Percentiles rank a stretch among this genome's conserved stretches.
Evolutionary conservation across 2,888 invertebrate genomes (phyloP).

Genomic region (Ectemnius lituratus): DNA sequence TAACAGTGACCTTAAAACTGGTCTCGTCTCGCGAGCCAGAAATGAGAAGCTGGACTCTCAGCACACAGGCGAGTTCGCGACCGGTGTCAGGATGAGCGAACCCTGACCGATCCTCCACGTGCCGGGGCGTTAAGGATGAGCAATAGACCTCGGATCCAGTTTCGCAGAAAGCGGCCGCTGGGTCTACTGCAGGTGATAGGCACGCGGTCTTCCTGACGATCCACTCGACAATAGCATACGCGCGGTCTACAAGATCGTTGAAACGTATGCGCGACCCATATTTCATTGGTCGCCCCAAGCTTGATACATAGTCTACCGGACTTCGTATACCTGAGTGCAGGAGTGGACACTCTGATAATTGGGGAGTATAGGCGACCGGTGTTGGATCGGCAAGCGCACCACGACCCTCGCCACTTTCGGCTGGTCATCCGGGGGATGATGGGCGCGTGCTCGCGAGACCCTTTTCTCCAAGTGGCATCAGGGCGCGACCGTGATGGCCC

Average conservation of each 20-base stretch:
- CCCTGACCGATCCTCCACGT: neutral
- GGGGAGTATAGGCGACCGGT: slow-evolving; percentile 41
- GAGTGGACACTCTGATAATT: slow-evolving; percentile 56
- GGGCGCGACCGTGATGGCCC: slow-evolving; percentile 69
- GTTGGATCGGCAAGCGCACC: neutral
- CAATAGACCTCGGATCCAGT: slow-evolving; percentile 54
- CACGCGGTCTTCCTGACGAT: slow-evolving; percentile 30
- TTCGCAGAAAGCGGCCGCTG: slow-evolving; percentile 36
- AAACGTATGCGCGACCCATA: slow-evolving; percentile 61
- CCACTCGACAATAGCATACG: slow-evolving; percentile 56
- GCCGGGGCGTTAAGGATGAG: slow-evolving; percentile 3
- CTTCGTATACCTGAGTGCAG: slow-evolving; percentile 38
- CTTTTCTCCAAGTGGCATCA: slow-evolving; percentile 57
- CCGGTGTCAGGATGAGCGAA: neutral
- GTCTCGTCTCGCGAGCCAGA: neutral
- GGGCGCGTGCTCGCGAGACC: slow-evolving; percentile 53
- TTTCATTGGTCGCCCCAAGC: slow-evolving; percentile 26
- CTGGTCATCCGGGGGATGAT: slow-evolving; percentile 24
- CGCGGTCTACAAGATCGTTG: slow-evolving; percentile 66
- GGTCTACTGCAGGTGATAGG: slow-evolving; percentile 63
- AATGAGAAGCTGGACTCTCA: neutral
- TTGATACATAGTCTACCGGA: slow-evolving; percentile 2
- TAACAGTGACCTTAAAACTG: slow-evolving; percentile 1
- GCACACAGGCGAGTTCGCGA: neutral
- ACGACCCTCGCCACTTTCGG: slow-evolving; percentile 18